Evolutionary conservation across 2,888 invertebrate species (phyloP).

Genomic region (Willowsia nigromaculata): DNA sequence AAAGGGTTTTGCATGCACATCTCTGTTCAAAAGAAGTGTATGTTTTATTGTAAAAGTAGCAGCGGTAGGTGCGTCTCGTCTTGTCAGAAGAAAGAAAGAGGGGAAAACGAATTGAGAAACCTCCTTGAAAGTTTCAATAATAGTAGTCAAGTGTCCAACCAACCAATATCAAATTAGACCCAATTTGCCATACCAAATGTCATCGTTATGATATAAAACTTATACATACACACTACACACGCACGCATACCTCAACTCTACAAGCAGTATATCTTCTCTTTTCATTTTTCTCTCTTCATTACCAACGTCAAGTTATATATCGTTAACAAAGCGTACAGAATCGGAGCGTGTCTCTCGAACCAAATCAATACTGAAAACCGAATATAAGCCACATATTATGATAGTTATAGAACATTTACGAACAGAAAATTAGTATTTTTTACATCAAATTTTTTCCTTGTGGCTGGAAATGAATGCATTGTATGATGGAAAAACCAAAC

Average conservation of each 20-base stretch:
- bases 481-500: no score
- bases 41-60: not conserved
- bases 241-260: not conserved
- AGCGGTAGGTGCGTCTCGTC: conserved; percentile 4
- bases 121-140: conserved; percentile 57
- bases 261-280: not conserved
- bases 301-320: conserved; percentile 1
- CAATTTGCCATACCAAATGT: conserved; percentile 74
- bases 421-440: conserved; percentile 15
- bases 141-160: conserved; percentile 59
- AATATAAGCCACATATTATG: no score
- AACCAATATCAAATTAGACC: conserved; percentile 74
- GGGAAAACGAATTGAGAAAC: not conserved
- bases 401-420: no score
- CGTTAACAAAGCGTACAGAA: not conserved
- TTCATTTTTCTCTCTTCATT: not conserved
- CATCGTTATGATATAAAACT: conserved; percentile 30
- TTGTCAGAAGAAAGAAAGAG: not conserved
- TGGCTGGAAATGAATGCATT: no score
- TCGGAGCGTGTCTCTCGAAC: not conserved
- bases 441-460: no score
- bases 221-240: no score
- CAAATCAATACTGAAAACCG: conserved; percentile 57
- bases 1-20: conserved; percentile 31
- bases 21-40: not conserved